Percentiles rank a stretch among this genome's conserved stretches.
Evolutionary conservation across 2,888 invertebrate species (phyloP).

Genomic region (Calephelis perditalis): DNA sequence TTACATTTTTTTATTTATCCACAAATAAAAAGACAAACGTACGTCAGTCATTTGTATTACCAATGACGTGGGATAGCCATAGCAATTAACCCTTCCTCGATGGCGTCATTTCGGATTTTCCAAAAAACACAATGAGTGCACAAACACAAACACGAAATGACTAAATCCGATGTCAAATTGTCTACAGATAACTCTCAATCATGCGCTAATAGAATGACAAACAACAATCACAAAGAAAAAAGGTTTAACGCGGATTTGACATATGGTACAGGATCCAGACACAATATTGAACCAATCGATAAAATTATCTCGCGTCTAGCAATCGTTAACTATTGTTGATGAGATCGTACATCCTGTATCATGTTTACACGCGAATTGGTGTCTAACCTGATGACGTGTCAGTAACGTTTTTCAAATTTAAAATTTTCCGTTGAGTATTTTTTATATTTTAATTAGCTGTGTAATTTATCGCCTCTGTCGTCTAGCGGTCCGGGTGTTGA

Average conservation of each 20-base stretch:
- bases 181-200: constrained; percentile 70
- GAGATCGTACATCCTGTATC: constrained; percentile 31
- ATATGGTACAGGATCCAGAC: constrained; percentile 57
- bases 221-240: constrained; percentile 60
- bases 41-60: neutral
- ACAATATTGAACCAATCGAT: constrained; percentile 60
- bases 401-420: constrained; percentile 1
- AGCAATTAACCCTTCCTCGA: constrained; percentile 38
- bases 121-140: constrained; percentile 44
- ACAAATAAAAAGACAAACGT: too few relatives aligned
- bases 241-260: constrained; percentile 67
- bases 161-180: constrained; percentile 64
- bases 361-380: constrained; percentile 25
- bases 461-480: too few relatives aligned
- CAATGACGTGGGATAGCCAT: constrained; percentile 22
- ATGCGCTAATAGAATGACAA: constrained; percentile 69
- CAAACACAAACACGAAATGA: constrained; percentile 67
- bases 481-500: too few relatives aligned
- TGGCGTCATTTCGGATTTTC: constrained; percentile 51
- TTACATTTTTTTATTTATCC: too few relatives aligned
- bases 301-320: constrained; percentile 38
- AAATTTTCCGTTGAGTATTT: neutral
- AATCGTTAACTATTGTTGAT: constrained; percentile 35
- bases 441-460: too few relatives aligned
- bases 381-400: constrained; percentile 2